Evolutionary conservation across 2,113 vertebrate genomes (phyloP), one percentile per base, ranked within the genome.

Genomic region (Caranx melampygus): DNA sequence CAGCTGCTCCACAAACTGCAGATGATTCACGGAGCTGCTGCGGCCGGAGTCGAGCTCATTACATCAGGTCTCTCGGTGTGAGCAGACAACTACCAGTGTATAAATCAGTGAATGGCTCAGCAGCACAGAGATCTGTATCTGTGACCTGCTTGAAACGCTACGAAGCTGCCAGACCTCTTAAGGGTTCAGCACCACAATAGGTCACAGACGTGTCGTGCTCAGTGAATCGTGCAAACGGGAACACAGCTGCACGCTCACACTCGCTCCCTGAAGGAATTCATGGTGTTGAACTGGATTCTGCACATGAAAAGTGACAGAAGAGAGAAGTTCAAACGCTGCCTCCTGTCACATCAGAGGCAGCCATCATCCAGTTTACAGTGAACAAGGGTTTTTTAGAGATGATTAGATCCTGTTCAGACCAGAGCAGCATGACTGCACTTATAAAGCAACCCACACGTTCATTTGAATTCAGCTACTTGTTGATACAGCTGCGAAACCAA

Each of bases 1-100:
- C 63, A 34, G 78, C 26, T 12, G 45, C 14, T 69, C 63, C 79
- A 37, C 12, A 72, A 20, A 61, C 13, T 64, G 57, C 62, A 33
- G 35, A 44, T 63, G 21, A 63, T 42, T 74, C 49, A 42, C n/a
- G 9, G 49, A 5, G 3, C n/a, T 54, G 35, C 37, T 68, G 42
- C 21, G 16, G 67, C 68, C 59, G 37, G 40, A 74, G 58, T 11
- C 7, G 52, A 70, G 13, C 35, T 34, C 42, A 49, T 60, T 31
- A 59, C 51, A 79, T 69, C 71, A 65, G 11, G 6, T 62, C 49
- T 73, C 47, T 42, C 42, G 10, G 3, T 21, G 15, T 40, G 26
- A 45, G 35, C 0, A 45, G 3, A 31, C 15, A 10, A 18, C 34
- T 54, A 21, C 21, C 16, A 18, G 18, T 16, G 31, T 16, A 18